Percentiles rank a stretch among this genome's conserved stretches.
Conservation (phyloP, 1,140 invertebrate genomes). For the Eriosoma lanigerum region DNA sequence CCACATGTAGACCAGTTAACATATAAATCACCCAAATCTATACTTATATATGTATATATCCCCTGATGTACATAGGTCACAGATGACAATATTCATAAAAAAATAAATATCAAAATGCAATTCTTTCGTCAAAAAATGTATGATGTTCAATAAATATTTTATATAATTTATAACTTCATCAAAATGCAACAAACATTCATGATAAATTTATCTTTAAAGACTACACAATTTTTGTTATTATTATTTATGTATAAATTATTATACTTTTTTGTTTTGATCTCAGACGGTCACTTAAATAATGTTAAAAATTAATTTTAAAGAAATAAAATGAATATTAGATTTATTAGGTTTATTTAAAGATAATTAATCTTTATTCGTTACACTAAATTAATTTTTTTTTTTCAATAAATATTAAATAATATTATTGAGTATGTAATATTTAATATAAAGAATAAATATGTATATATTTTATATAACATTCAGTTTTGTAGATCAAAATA, state of each 20-base stretch:
- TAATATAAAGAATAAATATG: too few relatives aligned
- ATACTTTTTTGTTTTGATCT: not conserved
- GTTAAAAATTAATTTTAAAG: too few relatives aligned
- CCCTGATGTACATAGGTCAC: not conserved
- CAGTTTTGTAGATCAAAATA: not conserved
- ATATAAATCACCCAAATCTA: constrained; percentile 2
- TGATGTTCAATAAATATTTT: not conserved
- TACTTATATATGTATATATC: not conserved
- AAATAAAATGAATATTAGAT: not conserved
- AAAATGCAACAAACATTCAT: not conserved
- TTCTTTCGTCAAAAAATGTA: not conserved
- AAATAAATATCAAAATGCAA: not conserved
- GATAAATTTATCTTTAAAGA: not conserved
- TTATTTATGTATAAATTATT: constrained; percentile 2
- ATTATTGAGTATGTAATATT: not conserved
- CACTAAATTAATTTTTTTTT: not conserved
- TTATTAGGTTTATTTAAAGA: not conserved
- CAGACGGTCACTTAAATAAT: not conserved
- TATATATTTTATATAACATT: not conserved
- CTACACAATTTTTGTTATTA: not conserved
- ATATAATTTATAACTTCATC: not conserved
- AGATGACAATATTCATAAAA: not conserved
- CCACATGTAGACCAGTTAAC: constrained; percentile 42
- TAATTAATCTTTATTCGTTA: not conserved
- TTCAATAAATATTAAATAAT: not conserved